These are phyloP conservation scores for Morinoia aosen DNA, from an alignment of 2,888 invertebrate genomes.

Conservation along the genomic window DNA sequence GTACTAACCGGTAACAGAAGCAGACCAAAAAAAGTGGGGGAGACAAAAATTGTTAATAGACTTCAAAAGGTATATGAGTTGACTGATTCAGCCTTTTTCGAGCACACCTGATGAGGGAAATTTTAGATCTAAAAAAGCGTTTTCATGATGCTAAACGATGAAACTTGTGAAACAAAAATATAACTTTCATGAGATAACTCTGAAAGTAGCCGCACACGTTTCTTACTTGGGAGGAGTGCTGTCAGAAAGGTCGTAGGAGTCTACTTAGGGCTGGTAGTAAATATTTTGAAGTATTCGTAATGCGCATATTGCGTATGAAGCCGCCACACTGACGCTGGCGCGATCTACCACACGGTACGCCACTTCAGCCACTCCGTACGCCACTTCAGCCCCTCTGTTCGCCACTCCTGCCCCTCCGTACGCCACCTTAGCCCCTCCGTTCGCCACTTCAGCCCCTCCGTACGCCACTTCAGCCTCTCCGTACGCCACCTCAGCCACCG, in stretches of 20 bases:
- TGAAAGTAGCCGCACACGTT: background rate
- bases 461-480: background rate
- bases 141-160: too few species aligned
- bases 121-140: too few species aligned
- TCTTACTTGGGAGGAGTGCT: constrained; percentile 56
- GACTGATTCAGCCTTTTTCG: too few species aligned
- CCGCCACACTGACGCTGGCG: constrained; percentile 21
- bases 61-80: too few species aligned
- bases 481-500: background rate
- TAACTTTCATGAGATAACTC: too few species aligned
- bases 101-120: too few species aligned
- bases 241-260: constrained; percentile 55
- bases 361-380: background rate
- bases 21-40: too few species aligned
- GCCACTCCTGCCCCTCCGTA: background rate
- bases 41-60: too few species aligned
- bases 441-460: background rate
- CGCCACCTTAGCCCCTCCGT: background rate
- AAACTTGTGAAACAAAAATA: too few species aligned
- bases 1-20: too few species aligned
- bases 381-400: background rate
- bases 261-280: constrained; percentile 54
- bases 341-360: background rate
- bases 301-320: constrained; percentile 39
- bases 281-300: constrained; percentile 41